These are phyloP conservation scores for Caenorhabditis briggsae DNA, from an alignment of 1,140 invertebrate species.

Conservation along the genomic window DNA sequence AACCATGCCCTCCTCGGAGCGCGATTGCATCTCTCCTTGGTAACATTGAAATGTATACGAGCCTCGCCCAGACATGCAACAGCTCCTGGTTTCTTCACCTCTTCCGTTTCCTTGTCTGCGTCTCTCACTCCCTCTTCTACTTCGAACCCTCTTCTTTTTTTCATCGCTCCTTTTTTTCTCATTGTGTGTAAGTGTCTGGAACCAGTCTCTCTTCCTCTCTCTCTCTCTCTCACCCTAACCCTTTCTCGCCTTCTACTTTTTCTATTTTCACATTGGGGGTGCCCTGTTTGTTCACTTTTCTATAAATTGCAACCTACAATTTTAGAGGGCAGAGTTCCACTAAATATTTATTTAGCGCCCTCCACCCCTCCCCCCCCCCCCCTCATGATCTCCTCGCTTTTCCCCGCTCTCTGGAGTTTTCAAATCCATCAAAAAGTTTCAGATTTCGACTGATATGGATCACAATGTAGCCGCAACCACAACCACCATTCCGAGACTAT, in stretches of 20 bases:
- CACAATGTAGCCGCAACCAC: constrained; percentile 10
- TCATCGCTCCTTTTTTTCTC: not conserved
- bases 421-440: not conserved
- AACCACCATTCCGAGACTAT: not conserved
- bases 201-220: not conserved
- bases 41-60: not conserved
- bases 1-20: no score
- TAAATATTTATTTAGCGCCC: constrained; percentile 41
- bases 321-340: not conserved
- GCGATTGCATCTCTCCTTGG: not conserved
- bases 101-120: not conserved
- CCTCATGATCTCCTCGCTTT: not conserved
- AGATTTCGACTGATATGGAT: constrained; percentile 49
- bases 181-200: constrained; percentile 16
- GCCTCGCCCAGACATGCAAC: not conserved
- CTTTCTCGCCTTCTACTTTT: not conserved
- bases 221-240: no score
- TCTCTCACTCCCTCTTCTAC: not conserved
- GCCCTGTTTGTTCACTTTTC: constrained; percentile 36
- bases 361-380: not conserved
- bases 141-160: not conserved
- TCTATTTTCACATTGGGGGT: constrained; percentile 1
- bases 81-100: not conserved
- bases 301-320: constrained; percentile 47
- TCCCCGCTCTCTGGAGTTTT: not conserved